A percentile compares a stretch with the other conserved stretches of the same genome.
phyloP scores from a whole-genome alignment of 2,888 invertebrate genomes.

The Aplocera efformata region DNA sequence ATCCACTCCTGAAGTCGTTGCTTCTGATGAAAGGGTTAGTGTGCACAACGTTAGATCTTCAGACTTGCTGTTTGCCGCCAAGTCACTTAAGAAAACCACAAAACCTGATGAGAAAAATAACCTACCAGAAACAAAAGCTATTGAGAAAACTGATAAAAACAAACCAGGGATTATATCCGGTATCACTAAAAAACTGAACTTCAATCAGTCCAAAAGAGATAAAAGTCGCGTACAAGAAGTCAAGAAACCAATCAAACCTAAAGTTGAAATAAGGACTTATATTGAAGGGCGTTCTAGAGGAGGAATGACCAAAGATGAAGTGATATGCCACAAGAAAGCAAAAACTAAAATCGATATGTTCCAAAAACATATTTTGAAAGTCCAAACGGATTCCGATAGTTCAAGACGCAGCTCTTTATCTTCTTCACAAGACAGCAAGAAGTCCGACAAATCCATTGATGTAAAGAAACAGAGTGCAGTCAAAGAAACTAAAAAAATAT shows the following conservation, averaged over 20 bases:
- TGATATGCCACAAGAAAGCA: constrained; percentile 66
- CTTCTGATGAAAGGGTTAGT: constrained; percentile 45
- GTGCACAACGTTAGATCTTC: constrained; percentile 60
- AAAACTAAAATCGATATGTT: constrained; percentile 74
- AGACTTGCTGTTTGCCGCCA: constrained; percentile 56
- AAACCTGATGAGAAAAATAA: constrained; percentile 26
- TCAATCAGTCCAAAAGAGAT: constrained; percentile 62
- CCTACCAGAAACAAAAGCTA: constrained; percentile 25
- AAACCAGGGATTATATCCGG: constrained; percentile 61
- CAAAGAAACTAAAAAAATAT: constrained; percentile 59
- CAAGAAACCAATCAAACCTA: constrained; percentile 47
- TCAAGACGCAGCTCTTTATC: constrained; percentile 59
- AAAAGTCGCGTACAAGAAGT: constrained; percentile 41
- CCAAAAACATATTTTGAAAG: constrained; percentile 67
- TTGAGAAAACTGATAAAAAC: constrained; percentile 35
- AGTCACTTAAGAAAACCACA: constrained; percentile 46
- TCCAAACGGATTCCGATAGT: constrained; percentile 64
- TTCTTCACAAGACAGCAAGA: constrained; percentile 52
- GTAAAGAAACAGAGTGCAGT: constrained; percentile 41
- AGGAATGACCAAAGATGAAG: constrained; percentile 61
- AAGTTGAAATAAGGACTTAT: constrained; percentile 69
- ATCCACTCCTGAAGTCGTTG: constrained; percentile 29
- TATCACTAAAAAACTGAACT: constrained; percentile 59
- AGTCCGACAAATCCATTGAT: constrained; percentile 33
- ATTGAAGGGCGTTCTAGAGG: constrained; percentile 55